These are phyloP conservation scores for Leptodactylus fuscus DNA, from an alignment of 2,113 vertebrate species.

Conservation along the genomic window DNA sequence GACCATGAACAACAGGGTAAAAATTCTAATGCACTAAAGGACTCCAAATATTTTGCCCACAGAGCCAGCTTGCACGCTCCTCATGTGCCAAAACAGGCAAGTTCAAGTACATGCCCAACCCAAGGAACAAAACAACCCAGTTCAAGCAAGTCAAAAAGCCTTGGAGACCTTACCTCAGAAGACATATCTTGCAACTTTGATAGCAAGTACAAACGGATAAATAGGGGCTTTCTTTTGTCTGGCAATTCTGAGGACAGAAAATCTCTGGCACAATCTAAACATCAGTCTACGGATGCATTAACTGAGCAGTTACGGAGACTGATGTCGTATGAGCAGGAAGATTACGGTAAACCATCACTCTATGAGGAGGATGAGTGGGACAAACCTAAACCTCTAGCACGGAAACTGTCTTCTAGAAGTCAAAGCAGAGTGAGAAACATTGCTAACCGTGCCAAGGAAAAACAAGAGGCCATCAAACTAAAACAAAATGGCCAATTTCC, in stretches of 20 bases:
- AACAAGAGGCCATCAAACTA: slow-evolving; percentile 86
- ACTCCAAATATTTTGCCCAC: not conserved
- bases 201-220: slow-evolving; percentile 95
- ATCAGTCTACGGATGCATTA: slow-evolving; percentile 81
- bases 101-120: slow-evolving; percentile 49
- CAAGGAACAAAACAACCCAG: slow-evolving; percentile 69
- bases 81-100: not conserved
- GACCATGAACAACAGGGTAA: slow-evolving; percentile 57
- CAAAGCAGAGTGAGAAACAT: slow-evolving; percentile 96
- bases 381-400: slow-evolving; percentile 80
- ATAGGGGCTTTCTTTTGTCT: slow-evolving; percentile 87
- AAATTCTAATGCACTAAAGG: slow-evolving; percentile 61
- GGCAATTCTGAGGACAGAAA: slow-evolving; percentile 75
- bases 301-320: slow-evolving; percentile 89
- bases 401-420: slow-evolving; percentile 92
- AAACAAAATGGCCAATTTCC: slow-evolving; percentile 58
- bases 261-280: slow-evolving; percentile 61
- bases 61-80: slow-evolving; percentile 1
- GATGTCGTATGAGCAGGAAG: slow-evolving; percentile 86
- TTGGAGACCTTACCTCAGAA: slow-evolving; percentile 95
- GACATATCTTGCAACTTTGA: slow-evolving; percentile 97
- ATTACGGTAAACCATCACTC: slow-evolving; percentile 61
- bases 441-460: slow-evolving; percentile 90
- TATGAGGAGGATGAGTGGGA: slow-evolving; percentile 70
- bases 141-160: slow-evolving; percentile 93